These are phyloP conservation scores for Drosophila eugracilis DNA, from an alignment of 1,140 invertebrate species.

Conservation along the genomic window DNA sequence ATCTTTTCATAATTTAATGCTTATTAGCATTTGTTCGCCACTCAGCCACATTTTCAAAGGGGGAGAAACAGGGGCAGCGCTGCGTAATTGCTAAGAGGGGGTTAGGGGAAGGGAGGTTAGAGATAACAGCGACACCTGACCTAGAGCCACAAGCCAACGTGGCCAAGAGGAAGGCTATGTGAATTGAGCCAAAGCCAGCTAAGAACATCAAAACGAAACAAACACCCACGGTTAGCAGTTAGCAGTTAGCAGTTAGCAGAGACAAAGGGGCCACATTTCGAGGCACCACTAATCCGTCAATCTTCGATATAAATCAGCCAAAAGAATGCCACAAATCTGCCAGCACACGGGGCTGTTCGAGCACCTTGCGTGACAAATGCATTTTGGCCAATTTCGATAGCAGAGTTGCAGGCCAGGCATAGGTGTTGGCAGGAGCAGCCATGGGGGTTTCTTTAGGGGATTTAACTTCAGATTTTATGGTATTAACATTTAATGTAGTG, in stretches of 20 bases:
- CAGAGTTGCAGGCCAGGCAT: not conserved
- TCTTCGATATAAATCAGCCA: conserved; percentile 50
- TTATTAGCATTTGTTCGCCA: conserved; percentile 74
- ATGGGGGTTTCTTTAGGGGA: too few relatives aligned
- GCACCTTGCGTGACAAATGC: conserved; percentile 42
- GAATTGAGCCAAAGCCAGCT: conserved; percentile 23
- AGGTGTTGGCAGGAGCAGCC: conserved; percentile 3
- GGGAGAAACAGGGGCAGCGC: not conserved
- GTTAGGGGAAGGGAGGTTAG: not conserved
- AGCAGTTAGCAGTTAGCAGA: too few relatives aligned
- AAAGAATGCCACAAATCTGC: conserved; percentile 48
- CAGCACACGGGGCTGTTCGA: conserved; percentile 2
- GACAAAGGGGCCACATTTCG: conserved; percentile 1
- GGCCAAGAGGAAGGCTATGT: conserved; percentile 23
- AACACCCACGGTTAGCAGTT: too few relatives aligned
- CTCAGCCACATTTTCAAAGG: conserved; percentile 2
- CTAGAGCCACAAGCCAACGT: conserved; percentile 23
- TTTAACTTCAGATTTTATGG: too few relatives aligned
- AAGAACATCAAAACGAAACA: too few relatives aligned
- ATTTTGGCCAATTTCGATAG: conserved; percentile 34
- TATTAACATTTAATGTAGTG: too few relatives aligned
- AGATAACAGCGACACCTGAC: not conserved
- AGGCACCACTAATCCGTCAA: conserved; percentile 33
- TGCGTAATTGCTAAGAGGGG: conserved; percentile 19
- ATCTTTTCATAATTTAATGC: conserved; percentile 82